These are phyloP conservation scores for Drosophila incognita DNA, from an alignment of 2,888 invertebrate genomes.

Conservation along the genomic window DNA sequence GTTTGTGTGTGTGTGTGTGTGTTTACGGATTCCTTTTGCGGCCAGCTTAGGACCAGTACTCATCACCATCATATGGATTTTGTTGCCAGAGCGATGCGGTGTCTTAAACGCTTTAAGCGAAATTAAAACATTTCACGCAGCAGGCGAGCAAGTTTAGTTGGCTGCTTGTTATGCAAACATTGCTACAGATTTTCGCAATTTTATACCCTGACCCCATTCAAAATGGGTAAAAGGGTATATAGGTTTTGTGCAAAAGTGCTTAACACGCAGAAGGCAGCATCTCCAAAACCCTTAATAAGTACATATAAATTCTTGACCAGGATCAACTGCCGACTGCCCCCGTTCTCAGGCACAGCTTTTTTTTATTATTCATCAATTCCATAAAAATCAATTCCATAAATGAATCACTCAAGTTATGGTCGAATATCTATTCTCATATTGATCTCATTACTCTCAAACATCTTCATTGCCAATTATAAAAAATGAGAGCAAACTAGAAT, in stretches of 20 bases:
- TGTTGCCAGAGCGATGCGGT: conserved; percentile 61
- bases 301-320: not conserved
- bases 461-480: not conserved
- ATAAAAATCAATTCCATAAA: not conserved
- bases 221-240: not conserved
- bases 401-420: not conserved
- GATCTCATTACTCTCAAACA: not conserved
- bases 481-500: not conserved
- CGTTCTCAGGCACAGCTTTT: not conserved
- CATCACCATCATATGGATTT: conserved; percentile 54
- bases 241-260: not conserved
- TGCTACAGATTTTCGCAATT: conserved; percentile 43
- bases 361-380: not conserved
- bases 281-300: fast-evolving
- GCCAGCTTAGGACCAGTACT: conserved; percentile 64
- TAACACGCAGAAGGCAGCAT: not conserved
- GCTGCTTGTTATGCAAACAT: conserved; percentile 57
- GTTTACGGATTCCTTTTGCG: conserved; percentile 57
- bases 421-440: not conserved
- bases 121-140: conserved; percentile 76
- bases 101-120: conserved; percentile 76
- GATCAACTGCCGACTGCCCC: not conserved
- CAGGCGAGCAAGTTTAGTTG: conserved; percentile 48
- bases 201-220: not conserved
- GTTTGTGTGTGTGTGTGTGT: conserved; percentile 12